phyloP scores from a whole-genome alignment of 2,888 invertebrate species.

The Drosophila robusta region DNA sequence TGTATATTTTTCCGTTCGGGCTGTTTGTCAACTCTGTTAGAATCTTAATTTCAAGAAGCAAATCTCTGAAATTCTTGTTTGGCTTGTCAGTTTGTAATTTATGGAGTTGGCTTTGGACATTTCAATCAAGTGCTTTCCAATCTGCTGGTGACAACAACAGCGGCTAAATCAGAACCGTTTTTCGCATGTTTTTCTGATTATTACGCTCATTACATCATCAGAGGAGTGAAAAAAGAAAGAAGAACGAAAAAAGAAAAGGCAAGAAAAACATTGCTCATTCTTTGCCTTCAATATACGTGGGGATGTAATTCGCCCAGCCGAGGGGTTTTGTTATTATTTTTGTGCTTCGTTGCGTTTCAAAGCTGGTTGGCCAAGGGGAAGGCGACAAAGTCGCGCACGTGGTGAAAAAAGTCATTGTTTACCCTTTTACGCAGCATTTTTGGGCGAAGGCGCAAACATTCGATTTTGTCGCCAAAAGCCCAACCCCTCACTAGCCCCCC shows the following conservation, averaged over 20 bases:
- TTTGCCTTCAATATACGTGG: conserved; percentile 39
- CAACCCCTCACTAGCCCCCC: conserved; percentile 24
- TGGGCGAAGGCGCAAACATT: conserved; percentile 31
- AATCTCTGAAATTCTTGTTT: conserved; percentile 20
- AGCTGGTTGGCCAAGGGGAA: conserved; percentile 56
- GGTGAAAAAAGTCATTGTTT: conserved; percentile 65
- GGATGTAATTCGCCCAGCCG: conserved; percentile 12
- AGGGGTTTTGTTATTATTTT: conserved; percentile 73
- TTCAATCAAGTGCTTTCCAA: conserved; percentile 58
- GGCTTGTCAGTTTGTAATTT: conserved; percentile 50
- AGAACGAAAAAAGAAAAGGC: conserved; percentile 18
- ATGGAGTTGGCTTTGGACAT: conserved; percentile 49
- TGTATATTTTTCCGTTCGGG: not conserved
- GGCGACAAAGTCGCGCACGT: conserved; percentile 25
- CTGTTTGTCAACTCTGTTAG: conserved; percentile 3
- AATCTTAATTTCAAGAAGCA: conserved; percentile 16
- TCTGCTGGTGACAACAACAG: conserved; percentile 45
- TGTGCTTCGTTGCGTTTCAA: conserved; percentile 74
- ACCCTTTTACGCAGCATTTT: conserved; percentile 66
- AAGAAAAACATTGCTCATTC: conserved; percentile 66
- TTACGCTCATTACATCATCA: conserved; percentile 77
- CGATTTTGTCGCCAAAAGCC: conserved; percentile 48
- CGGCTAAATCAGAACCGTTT: conserved; percentile 47
- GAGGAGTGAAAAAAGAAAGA: conserved; percentile 27
- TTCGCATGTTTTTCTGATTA: conserved; percentile 67